phyloP scores from a whole-genome alignment of 1,140 invertebrate genomes.

The Drosophila tsacasi region DNA sequence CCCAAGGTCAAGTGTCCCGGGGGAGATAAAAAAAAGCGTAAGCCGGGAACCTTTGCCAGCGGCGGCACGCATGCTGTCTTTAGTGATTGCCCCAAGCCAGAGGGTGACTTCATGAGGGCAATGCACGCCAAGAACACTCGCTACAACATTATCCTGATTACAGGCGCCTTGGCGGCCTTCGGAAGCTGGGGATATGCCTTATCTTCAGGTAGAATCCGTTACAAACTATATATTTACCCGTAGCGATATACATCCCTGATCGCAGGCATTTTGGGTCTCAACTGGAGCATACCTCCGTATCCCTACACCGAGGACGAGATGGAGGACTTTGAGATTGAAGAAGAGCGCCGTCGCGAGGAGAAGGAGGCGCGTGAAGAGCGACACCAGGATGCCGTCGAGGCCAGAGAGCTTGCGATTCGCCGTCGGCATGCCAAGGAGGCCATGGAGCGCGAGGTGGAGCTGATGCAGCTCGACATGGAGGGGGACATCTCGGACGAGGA shows the following conservation, averaged over 20 bases:
- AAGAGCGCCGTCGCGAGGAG: conserved; percentile 54
- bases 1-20: neutral
- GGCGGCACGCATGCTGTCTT: conserved; percentile 59
- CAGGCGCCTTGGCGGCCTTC: conserved; percentile 34
- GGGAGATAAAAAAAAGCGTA: conserved; percentile 4
- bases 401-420: conserved; percentile 49
- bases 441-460: conserved; percentile 65
- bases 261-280: conserved; percentile 6
- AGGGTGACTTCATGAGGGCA: conserved; percentile 53
- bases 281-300: conserved; percentile 52
- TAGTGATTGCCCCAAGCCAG: conserved; percentile 59
- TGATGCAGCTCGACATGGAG: conserved; percentile 69
- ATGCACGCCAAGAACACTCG: conserved; percentile 61
- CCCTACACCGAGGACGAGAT: conserved; percentile 67
- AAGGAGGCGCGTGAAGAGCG: conserved; percentile 48
- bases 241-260: neutral
- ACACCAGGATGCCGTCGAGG: conserved; percentile 48
- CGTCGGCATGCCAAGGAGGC: conserved; percentile 61
- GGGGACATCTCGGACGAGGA: conserved; percentile 52
- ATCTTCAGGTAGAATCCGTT: conserved; percentile 9
- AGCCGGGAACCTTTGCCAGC: conserved; percentile 57
- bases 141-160: conserved; percentile 58
- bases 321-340: conserved; percentile 56
- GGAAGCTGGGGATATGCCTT: conserved; percentile 18
- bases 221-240: neutral